Percentiles rank a stretch among this genome's conserved stretches.
Evolutionary conservation across 2,888 invertebrate genomes (phyloP).

Genomic region (Agrilus cyanescens): DNA sequence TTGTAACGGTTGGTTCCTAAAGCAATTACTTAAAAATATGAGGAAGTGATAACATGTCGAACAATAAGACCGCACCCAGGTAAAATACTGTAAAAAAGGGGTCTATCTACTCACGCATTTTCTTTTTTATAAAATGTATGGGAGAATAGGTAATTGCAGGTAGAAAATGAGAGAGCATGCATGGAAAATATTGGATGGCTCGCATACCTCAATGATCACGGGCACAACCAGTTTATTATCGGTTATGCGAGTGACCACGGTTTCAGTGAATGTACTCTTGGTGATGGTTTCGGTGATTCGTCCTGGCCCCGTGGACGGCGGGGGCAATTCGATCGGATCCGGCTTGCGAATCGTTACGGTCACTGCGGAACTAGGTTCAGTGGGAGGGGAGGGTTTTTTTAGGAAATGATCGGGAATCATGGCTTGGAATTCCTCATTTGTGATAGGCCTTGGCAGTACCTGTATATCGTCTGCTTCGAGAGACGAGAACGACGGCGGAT

Average conservation of each 20-base stretch:
- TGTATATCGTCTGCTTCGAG: constrained; percentile 39
- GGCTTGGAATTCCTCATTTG: constrained; percentile 90
- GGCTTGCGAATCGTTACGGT: constrained; percentile 78
- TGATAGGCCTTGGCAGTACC: constrained; percentile 67
- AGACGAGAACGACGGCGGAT: constrained; percentile 40
- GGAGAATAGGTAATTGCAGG: not conserved
- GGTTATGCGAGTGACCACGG: constrained; percentile 86
- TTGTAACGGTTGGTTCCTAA: too few relatives aligned
- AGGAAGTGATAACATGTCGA: too few relatives aligned
- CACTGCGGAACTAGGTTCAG: constrained; percentile 38
- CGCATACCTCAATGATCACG: constrained; percentile 78
- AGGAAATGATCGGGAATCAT: constrained; percentile 90
- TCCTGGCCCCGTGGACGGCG: constrained; percentile 73
- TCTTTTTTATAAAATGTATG: not conserved
- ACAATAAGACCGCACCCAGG: too few relatives aligned
- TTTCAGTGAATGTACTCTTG: constrained; percentile 91
- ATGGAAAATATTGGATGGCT: constrained; percentile 10
- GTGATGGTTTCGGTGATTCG: constrained; percentile 90
- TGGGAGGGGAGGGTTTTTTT: constrained; percentile 25
- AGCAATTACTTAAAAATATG: too few relatives aligned
- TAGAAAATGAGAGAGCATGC: not conserved
- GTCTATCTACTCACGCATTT: too few relatives aligned
- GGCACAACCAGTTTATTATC: constrained; percentile 81
- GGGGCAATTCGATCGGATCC: constrained; percentile 59
- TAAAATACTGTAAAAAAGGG: too few relatives aligned